Percentiles rank a stretch among this genome's conserved stretches.
These are phyloP conservation scores for Lasioglossum albipes DNA, from an alignment of 1,140 invertebrate species.

Conservation along the genomic window DNA sequence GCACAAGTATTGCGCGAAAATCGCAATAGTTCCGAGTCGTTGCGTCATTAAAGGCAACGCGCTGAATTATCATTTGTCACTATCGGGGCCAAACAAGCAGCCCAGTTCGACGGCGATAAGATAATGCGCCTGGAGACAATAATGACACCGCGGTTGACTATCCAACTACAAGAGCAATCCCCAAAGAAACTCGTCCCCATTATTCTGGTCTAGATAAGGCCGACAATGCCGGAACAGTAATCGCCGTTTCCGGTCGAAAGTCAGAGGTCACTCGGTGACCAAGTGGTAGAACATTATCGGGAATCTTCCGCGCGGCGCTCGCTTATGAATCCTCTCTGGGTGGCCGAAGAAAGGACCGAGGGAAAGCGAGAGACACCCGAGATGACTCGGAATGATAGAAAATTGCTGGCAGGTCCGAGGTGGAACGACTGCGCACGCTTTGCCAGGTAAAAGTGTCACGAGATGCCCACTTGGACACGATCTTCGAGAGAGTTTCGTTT, in stretches of 20 bases:
- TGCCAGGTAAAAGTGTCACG: background rate
- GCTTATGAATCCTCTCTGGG: background rate
- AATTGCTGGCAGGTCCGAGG: background rate
- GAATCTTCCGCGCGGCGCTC: slow-evolving; percentile 16
- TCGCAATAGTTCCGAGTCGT: background rate
- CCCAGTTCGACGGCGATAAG: slow-evolving; percentile 19
- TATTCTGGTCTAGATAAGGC: slow-evolving; percentile 56
- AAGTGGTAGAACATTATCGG: slow-evolving; percentile 46
- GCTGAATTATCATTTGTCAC: slow-evolving; percentile 7
- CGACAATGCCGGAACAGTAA: slow-evolving; percentile 44
- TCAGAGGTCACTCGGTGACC: slow-evolving; percentile 29
- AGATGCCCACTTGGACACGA: slow-evolving; percentile 6
- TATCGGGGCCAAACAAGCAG: slow-evolving; percentile 19
- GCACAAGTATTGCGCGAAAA: too few species aligned
- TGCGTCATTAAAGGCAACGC: background rate
- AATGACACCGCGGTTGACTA: slow-evolving; percentile 10
- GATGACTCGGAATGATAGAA: slow-evolving; percentile 25
- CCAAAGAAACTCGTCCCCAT: slow-evolving; percentile 41
- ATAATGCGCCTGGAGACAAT: slow-evolving; percentile 36
- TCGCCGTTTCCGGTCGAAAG: slow-evolving; percentile 51
- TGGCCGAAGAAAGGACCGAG: background rate
- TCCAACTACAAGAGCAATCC: background rate
- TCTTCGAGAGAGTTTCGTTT: slow-evolving; percentile 1
- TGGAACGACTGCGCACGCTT: background rate
- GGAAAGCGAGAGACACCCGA: background rate